Evolutionary conservation across 2,113 vertebrate species (phyloP), one percentile per base, ranked within the genome.

Genomic region (Engystomops pustulosus): DNA sequence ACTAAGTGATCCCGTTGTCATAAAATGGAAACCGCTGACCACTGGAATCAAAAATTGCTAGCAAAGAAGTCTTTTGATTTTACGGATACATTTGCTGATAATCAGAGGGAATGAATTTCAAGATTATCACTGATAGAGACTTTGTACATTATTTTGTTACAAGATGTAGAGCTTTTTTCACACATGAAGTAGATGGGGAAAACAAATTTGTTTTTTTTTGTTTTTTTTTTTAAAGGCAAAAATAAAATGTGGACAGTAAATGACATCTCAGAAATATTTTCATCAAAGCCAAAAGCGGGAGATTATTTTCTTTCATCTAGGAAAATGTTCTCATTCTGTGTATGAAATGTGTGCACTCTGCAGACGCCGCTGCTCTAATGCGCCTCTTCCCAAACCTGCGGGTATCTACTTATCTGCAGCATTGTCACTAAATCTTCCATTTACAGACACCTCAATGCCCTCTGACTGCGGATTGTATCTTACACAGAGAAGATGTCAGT

Each of bases 281-380:
- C 51, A 77, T 77, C 74, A 58, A 23, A 77, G 49, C 18, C 20
- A 36, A 77, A 32, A 77, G 47, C 34, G 36, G 51, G 20, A 77
- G 74, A 55, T 77, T 36, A 34, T 36, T 20, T 55, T 55, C 74
- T 77, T 77, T 77, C 74, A 77, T 77, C 49, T 58, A 14, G 11
- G 38, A 58, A 23, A 38, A 58, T 77, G 20, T 77, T 77, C 74
- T 58, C 51, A 55, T 53, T 58, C 60, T 53, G 18, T 78, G 51
- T 34, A 41, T 78, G 51, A 44, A 23, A 78, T 25, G 34, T 60
- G 75, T 17, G 32, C 34, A 7, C 51, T 58, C 32, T 7, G 12
- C 51, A 60, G 53, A 58, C 51, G 23, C 23, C 23, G 17, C 4
- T 25, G 45, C 12, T 47, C 17, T 74, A 74, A 74, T 78, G 75